Evolutionary conservation across 2,888 invertebrate genomes (phyloP), one percentile per base, ranked within the genome.

Genomic region (Nemurella pictetii): DNA sequence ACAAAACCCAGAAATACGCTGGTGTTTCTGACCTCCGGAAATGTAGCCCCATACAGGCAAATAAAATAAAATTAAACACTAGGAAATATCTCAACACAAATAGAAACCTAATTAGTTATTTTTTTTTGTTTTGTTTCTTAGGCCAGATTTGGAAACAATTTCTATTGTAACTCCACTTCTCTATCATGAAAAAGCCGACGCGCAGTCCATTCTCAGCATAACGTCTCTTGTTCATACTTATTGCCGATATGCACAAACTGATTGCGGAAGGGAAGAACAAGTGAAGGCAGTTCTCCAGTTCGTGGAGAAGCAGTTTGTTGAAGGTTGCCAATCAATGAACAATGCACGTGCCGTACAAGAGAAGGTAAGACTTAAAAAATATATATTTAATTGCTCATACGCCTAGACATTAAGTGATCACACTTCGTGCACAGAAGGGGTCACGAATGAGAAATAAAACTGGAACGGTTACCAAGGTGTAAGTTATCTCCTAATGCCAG

Each of bases 181-280:
- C 2, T 90, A 92, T n/a, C 90, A 91, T 87, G 91, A 92, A 26
- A 89, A 89, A 25, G 89, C 92, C 28, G 92, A 93, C 84, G 91
- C 93, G 0, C 93, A 94, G 87, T 92, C 94, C 78, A 91, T 93
- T 36, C 90, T 96, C 29, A 93, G 94, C 73, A 93, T 95, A 35
- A 93, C 95, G 0, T 92, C 96, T 0, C 91, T 96, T 83, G 92
- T 95, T 73, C 93, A 95, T 88, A 93, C 94, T 32, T 96, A 93
- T 89, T 96, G 96, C 89, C 90, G 90, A 28, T 91, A 92, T 87
- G 87, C 86, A 74, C 89, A 93, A 87, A 88, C 90, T 0, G 89
- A 92, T 55, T 93, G 93, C 87, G 88, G 88, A 7, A 88, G 89
- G 55, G 91, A 90, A 83, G 89, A 90, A 29, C 90, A 90, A 0